A percentile compares a stretch with the other conserved stretches of the same genome.
These are phyloP conservation scores for Pelodytes ibericus DNA, from an alignment of 2,797 vertebrate genomes.

Conservation along the genomic window DNA sequence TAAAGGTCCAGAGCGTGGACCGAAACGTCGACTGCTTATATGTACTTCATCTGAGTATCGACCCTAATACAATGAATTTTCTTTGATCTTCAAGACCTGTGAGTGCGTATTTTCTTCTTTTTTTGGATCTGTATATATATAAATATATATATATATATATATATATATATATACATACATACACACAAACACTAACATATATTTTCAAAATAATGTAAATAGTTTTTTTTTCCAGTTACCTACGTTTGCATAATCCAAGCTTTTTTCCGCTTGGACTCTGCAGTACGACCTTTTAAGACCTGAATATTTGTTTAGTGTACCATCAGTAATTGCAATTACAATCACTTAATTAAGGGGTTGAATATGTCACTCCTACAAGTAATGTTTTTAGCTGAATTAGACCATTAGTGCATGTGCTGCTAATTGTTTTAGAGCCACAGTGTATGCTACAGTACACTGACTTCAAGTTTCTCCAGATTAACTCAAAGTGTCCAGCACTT, in stretches of 20 bases:
- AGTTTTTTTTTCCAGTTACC: neutral
- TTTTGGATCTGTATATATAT: no score
- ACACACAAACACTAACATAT: no score
- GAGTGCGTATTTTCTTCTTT: no score
- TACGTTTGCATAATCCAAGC: neutral
- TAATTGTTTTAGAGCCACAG: slow-evolving; percentile 55
- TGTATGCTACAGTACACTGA: slow-evolving; percentile 47
- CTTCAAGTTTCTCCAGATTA: slow-evolving; percentile 54
- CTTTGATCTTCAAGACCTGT: no score
- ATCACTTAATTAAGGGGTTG: slow-evolving; percentile 57
- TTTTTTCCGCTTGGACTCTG: slow-evolving; percentile 43
- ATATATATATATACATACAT: neutral
- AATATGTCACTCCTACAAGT: slow-evolving; percentile 53
- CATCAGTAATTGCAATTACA: slow-evolving; percentile 58
- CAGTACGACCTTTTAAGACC: slow-evolving; percentile 46
- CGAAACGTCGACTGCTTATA: no score
- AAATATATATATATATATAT: no score
- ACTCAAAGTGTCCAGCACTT: slow-evolving; percentile 52
- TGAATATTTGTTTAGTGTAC: slow-evolving; percentile 57
- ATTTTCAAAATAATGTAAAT: neutral
- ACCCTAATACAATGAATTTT: no score
- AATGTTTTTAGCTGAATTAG: slow-evolving; percentile 57
- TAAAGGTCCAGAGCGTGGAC: no score
- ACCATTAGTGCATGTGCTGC: slow-evolving; percentile 54
- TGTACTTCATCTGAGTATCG: no score